Percentiles rank a stretch among this genome's conserved stretches.
Conservation (phyloP, 2,113 vertebrate species). For the Gallinago jamesoni region DNA sequence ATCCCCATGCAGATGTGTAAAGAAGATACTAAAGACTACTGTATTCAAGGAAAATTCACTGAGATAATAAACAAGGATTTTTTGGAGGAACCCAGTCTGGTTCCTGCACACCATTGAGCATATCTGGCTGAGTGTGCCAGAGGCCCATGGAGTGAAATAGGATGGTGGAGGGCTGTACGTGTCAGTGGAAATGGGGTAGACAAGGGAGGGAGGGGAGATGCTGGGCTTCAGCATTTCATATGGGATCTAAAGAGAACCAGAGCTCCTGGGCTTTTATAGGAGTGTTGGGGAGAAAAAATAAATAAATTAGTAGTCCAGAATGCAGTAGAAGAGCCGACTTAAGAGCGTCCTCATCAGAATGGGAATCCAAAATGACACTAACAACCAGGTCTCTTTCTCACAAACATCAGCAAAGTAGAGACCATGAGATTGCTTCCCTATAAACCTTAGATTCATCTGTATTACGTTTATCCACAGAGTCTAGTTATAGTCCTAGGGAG, state of each 20-base stretch:
- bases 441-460: background rate
- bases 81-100: background rate
- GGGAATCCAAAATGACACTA: background rate
- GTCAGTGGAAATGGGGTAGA: background rate
- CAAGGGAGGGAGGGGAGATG: background rate
- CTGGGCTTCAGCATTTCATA: background rate
- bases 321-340: background rate
- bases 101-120: background rate
- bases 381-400: background rate
- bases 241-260: background rate
- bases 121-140: background rate
- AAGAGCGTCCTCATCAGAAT: background rate
- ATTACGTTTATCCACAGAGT: background rate
- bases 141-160: background rate
- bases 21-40: background rate
- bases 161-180: rapidly evolving
- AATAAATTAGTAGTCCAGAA: background rate
- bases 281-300: rapidly evolving
- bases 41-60: background rate
- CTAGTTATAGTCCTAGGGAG: background rate
- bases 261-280: background rate
- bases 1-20: background rate
- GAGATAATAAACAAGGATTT: background rate
- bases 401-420: background rate
- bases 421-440: background rate